Evolutionary conservation across 2,797 vertebrate species (phyloP).

Genomic region (Muscicapa striata): DNA sequence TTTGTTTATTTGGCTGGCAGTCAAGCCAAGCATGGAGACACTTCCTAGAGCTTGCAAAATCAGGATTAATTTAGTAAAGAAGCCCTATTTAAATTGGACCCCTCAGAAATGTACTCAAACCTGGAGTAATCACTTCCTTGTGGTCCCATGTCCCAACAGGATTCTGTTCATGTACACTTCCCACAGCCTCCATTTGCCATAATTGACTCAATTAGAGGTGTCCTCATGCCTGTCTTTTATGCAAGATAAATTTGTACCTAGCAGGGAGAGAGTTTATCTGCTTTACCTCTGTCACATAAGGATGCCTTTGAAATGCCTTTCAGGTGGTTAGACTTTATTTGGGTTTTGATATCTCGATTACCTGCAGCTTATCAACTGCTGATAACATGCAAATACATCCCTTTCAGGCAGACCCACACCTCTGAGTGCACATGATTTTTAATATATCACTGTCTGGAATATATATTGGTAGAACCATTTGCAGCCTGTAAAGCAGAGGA

Average conservation of each 20-base stretch:
- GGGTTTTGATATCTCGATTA: neutral
- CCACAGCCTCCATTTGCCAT: neutral
- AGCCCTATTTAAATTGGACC: neutral
- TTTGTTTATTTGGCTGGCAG: neutral
- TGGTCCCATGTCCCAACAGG: neutral
- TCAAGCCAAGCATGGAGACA: neutral
- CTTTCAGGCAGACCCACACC: neutral
- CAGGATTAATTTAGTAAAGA: neutral
- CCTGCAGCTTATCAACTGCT: neutral
- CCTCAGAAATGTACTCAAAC: neutral
- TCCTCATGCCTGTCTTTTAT: neutral
- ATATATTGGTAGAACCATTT: neutral
- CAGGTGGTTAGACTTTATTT: neutral
- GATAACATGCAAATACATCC: neutral
- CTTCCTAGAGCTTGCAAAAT: slow-evolving; percentile 4
- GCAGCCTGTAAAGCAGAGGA: neutral
- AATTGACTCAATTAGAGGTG: neutral
- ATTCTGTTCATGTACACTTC: neutral
- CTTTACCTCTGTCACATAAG: neutral
- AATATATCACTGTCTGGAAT: neutral
- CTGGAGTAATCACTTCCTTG: neutral
- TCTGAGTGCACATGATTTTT: neutral
- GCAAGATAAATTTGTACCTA: neutral
- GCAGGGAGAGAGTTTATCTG: neutral
- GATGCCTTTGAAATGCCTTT: neutral